Evolutionary conservation across 2,888 invertebrate genomes (phyloP), one percentile per base, ranked within the genome.

Genomic region (Tenthredo distinguenda): DNA sequence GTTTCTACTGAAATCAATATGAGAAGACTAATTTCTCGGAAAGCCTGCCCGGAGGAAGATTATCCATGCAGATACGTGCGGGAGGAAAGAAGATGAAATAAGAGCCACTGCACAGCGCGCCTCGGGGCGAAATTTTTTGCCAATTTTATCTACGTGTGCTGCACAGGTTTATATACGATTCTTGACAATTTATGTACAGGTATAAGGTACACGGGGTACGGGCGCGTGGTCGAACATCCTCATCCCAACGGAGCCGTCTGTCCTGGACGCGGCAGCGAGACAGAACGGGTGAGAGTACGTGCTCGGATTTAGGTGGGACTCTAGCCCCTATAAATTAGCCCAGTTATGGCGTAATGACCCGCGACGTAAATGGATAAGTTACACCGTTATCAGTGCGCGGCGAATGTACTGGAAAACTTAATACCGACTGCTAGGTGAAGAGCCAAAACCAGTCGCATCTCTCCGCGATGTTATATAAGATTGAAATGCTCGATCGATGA

Each of bases 331-430:
- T 87, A 86, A 86, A 87, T 87, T 87, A 87, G 86, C 85, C 77
- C 85, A 79, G 85, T 87, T 87, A 87, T 85, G 82, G 86, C 84
- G 84, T 87, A 87, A 87, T 86, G 87, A 87, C 86, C 86, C 84
- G 87, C 86, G 74, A 87, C 86, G 84, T 77, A 83, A 87, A 86
- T 86, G 85, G 83, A 84, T 86, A 87, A 86, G 87, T 87, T 87
- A 71, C 86, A 84, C 21, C 81, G 85, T 84, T 86, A 87, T 86
- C 86, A 72, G 68, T 82, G 85, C 85, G 81, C 81, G 40, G 71
- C 71, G 86, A 85, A 86, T 85, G 85, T 85, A 85, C 82, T 68
- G 85, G 87, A 86, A 87, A 87, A 87, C 86, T 87, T 87, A 87
- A 87, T 87, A 87, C 87, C 85, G 62, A 50, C 83, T 40, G 76